A percentile compares a stretch with the other conserved stretches of the same genome.
phyloP scores from a whole-genome alignment of 2,797 vertebrate genomes.

The Hyperoplus lanceolatus region DNA sequence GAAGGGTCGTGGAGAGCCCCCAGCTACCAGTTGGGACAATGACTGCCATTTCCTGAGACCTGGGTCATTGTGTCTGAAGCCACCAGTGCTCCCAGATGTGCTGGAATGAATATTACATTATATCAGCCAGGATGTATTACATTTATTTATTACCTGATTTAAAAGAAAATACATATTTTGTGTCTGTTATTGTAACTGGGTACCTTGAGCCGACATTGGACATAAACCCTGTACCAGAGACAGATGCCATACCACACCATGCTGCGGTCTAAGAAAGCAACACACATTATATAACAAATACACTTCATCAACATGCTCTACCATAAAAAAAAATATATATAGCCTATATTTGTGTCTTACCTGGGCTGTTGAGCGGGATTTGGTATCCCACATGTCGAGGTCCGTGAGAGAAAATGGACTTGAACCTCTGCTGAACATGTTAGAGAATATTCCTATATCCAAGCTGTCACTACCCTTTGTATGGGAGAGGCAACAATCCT shows the following conservation, averaged over 20 bases:
- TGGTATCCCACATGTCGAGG: slow-evolving; percentile 80
- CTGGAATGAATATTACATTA: slow-evolving; percentile 38
- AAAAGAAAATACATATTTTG: background rate
- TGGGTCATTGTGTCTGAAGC: slow-evolving; percentile 63
- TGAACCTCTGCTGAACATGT: slow-evolving; percentile 61
- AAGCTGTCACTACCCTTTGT: slow-evolving; percentile 43
- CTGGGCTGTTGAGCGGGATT: slow-evolving; percentile 71
- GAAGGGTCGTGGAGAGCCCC: slow-evolving; percentile 37
- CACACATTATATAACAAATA: background rate
- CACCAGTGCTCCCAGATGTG: slow-evolving; percentile 52
- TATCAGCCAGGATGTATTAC: background rate
- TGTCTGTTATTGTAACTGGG: background rate
- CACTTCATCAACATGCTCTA: background rate
- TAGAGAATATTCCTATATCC: slow-evolving; percentile 40
- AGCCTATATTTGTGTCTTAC: slow-evolving; percentile 55
- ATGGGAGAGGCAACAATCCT: slow-evolving; percentile 56
- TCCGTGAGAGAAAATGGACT: slow-evolving; percentile 67
- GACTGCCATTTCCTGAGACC: slow-evolving; percentile 79
- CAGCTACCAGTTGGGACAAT: slow-evolving; percentile 69
- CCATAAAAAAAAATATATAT: background rate
- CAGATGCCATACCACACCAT: slow-evolving; percentile 70
- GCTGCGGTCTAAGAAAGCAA: slow-evolving; percentile 72
- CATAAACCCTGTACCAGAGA: slow-evolving; percentile 69
- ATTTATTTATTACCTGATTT: background rate
- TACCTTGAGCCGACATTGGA: slow-evolving; percentile 76